These are phyloP conservation scores for Butorides virescens DNA, from an alignment of 2,113 vertebrate genomes.

Conservation along the genomic window DNA sequence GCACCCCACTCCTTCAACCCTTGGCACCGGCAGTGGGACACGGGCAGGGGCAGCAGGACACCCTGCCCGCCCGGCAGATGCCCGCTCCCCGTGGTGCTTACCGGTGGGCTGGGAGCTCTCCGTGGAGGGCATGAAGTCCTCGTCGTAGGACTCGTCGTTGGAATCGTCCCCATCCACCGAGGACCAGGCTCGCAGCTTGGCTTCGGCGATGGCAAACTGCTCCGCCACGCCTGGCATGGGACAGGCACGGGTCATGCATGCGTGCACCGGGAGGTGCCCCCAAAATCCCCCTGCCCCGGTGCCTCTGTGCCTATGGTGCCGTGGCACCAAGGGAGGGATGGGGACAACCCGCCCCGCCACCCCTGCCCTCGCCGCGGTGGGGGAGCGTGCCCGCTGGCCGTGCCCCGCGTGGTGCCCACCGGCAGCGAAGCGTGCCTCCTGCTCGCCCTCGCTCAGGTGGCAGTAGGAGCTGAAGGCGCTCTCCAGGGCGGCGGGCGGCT, in stretches of 20 bases:
- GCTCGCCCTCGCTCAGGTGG: conserved; percentile 93
- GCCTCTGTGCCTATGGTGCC: not conserved
- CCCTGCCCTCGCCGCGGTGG: rapidly evolving
- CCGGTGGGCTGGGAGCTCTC: conserved; percentile 81
- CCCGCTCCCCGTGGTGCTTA: conserved; percentile 3
- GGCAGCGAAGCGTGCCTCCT: conserved; percentile 94
- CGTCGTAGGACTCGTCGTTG: conserved; percentile 93
- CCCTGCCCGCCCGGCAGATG: rapidly evolving
- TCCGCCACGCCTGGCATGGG: conserved; percentile 72
- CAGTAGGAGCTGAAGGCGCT: conserved; percentile 95
- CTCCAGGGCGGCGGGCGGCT: conserved; percentile 84
- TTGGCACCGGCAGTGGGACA: not conserved
- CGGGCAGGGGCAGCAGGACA: not conserved
- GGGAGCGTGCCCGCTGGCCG: rapidly evolving
- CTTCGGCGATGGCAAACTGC: conserved; percentile 96
- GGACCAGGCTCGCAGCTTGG: conserved; percentile 96
- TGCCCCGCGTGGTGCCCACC: conserved; percentile 63
- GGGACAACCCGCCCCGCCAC: not conserved
- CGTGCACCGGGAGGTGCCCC: rapidly evolving
- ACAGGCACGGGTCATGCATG: rapidly evolving
- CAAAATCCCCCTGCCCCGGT: not conserved
- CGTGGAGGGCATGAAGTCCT: conserved; percentile 84
- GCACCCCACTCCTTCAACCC: not conserved
- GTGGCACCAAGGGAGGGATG: rapidly evolving
- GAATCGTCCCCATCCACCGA: conserved; percentile 95